Base-by-base conservation (phyloP, 2,888 invertebrate genomes). In the Melikaiella ostensackeni region DNA sequence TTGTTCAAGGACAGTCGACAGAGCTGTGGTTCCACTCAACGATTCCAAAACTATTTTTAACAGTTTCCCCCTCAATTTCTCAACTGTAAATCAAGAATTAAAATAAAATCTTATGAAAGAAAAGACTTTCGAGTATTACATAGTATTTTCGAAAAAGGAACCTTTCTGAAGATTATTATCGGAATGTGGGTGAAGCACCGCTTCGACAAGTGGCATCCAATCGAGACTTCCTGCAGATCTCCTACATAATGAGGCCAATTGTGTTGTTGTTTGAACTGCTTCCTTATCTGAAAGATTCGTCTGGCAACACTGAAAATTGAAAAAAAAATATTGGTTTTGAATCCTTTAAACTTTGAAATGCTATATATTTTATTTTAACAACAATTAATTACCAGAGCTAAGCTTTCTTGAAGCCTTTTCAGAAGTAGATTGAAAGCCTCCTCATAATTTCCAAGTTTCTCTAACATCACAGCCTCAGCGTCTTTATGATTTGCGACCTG, bases 401-500 rank as follows among this genome's bases (percentile, higher is more conserved):
- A 85, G 24, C 87, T 85, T 75, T 86, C 82, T 78, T 89, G 85
- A 19, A 94, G 88, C 76, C 92, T 85, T 50, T 92, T 92, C 80
- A 95, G 90, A 8, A 94, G 91, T 79, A 96, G 91, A 77, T 94
- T 93, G 87, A 96, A 95, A 2, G 96, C 96, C 86, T 94, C 94
- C 84, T 94, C 93, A 89, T 95, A 95, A 89, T 96, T 95, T 16
- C 96, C 96, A 80, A 94, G 93, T 89, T 95, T 94, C 90, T 97
- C 97, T 81, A 96, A 92, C 75, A 97, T 93, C 84, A 94, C 94
- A 21, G 96, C 96, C 74, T 95, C 94, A 0, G 95, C 95, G 81
- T 94, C 94, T 75, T 94, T 93, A 46, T 95, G 92, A 77, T 94
- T 92, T 87, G 94, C 92, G 82, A 93, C 92, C 81, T 93, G 92